Percentiles rank a stretch among this genome's conserved stretches.
These are phyloP conservation scores for Diplolepis rosae DNA, from an alignment of 2,888 invertebrate genomes.

Conservation along the genomic window DNA sequence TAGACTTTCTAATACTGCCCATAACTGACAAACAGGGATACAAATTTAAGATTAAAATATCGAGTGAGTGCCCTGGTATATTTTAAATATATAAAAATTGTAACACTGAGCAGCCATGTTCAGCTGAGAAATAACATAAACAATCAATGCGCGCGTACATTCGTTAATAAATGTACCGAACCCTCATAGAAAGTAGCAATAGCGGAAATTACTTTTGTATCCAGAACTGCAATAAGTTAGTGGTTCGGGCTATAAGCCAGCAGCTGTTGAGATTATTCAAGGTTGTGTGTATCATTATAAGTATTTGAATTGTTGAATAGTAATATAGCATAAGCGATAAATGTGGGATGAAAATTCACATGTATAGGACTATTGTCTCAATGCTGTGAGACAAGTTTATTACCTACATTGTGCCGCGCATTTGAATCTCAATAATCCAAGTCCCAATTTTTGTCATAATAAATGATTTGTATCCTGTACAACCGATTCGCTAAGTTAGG, in stretches of 20 bases:
- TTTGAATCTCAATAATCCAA: slow-evolving; percentile 14
- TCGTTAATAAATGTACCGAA: slow-evolving; percentile 17
- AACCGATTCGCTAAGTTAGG: slow-evolving; percentile 43
- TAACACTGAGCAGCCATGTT: slow-evolving; percentile 35
- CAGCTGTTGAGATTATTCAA: slow-evolving; percentile 74
- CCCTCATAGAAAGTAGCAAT: slow-evolving; percentile 44
- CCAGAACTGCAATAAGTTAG: slow-evolving; percentile 63
- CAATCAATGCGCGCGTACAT: background rate
- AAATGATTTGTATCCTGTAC: slow-evolving; percentile 38
- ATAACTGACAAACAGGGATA: slow-evolving; percentile 1
- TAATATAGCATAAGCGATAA: slow-evolving; percentile 66
- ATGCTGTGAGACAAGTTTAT: slow-evolving; percentile 15
- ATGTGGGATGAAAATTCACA: slow-evolving; percentile 30
- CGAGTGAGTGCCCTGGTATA: slow-evolving; percentile 59
- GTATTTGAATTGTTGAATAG: slow-evolving; percentile 73
- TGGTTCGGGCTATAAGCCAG: slow-evolving; percentile 66
- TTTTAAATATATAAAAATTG: slow-evolving; percentile 59
- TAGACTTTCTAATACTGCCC: background rate
- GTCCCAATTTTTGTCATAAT: slow-evolving; percentile 32
- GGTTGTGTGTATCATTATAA: slow-evolving; percentile 74
- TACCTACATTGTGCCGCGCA: slow-evolving; percentile 42
- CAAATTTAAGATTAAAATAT: slow-evolving; percentile 19
- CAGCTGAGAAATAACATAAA: background rate
- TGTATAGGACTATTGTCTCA: slow-evolving; percentile 17
- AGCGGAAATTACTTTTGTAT: slow-evolving; percentile 65